A percentile compares a stretch with the other conserved stretches of the same genome.
phyloP scores from a whole-genome alignment of 2,888 invertebrate genomes.

The Eurytoma adleriae region DNA sequence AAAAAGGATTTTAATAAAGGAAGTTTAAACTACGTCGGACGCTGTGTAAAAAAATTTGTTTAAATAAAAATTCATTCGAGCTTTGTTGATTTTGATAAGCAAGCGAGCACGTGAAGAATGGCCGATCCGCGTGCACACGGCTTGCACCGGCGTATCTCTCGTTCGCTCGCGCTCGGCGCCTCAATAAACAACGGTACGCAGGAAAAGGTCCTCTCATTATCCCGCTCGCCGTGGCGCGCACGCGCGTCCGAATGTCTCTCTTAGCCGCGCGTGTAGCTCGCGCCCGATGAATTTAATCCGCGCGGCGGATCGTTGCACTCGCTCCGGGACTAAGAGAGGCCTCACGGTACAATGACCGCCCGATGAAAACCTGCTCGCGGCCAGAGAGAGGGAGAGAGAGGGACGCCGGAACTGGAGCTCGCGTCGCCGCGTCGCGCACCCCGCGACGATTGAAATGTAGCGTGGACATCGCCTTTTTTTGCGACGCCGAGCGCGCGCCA shows the following conservation, averaged over 20 bases:
- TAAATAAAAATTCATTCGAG: no score
- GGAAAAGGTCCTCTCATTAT: not conserved
- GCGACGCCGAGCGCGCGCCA: no score
- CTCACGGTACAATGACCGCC: slow-evolving; percentile 53
- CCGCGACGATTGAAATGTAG: slow-evolving; percentile 52
- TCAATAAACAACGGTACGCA: no score
- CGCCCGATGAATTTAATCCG: slow-evolving; percentile 47
- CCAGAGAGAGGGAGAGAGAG: slow-evolving; percentile 25
- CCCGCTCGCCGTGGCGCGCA: not conserved
- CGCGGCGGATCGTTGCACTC: slow-evolving; percentile 49
- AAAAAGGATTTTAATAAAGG: no score
- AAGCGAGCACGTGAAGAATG: no score
- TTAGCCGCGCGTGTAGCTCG: not conserved
- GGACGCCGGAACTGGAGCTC: slow-evolving; percentile 49
- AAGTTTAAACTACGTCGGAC: no score
- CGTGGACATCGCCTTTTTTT: no score
- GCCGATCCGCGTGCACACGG: not conserved
- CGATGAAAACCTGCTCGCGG: slow-evolving; percentile 56
- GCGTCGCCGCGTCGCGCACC: slow-evolving; percentile 15
- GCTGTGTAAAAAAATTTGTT: no score
- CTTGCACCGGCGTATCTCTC: not conserved
- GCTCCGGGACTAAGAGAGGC: not conserved
- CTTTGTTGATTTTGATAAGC: no score
- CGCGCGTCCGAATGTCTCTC: slow-evolving; percentile 14
- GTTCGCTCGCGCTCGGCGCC: not conserved